A percentile compares a stretch with the other conserved stretches of the same genome.
These are phyloP conservation scores for Heliconius ismenius DNA, from an alignment of 2,888 invertebrate genomes.

Conservation along the genomic window DNA sequence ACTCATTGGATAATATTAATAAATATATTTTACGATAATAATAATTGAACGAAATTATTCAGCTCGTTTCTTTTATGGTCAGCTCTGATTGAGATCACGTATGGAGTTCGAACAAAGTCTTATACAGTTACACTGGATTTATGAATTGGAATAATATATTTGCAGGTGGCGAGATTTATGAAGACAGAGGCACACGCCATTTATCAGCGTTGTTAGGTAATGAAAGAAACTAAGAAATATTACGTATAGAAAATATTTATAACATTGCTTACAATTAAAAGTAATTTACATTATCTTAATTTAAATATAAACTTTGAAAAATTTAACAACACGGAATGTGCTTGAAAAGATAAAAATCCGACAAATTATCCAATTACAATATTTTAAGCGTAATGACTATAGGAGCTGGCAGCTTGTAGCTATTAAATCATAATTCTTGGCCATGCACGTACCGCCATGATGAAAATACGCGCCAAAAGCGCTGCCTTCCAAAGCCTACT, in stretches of 20 bases:
- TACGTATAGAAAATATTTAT: constrained; percentile 10
- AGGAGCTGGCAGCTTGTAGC: constrained; percentile 61
- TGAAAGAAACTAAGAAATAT: constrained; percentile 44
- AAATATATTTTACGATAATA: constrained; percentile 21
- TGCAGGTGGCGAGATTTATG: constrained; percentile 69
- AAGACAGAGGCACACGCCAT: constrained; percentile 57
- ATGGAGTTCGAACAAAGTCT: constrained; percentile 61
- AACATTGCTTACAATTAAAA: background rate
- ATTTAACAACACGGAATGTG: constrained; percentile 33
- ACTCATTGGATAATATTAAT: constrained; percentile 24
- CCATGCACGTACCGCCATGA: constrained; percentile 32
- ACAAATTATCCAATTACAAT: constrained; percentile 66
- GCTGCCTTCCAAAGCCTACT: constrained; percentile 52
- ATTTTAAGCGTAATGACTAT: constrained; percentile 60
- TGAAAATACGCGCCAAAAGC: constrained; percentile 45
- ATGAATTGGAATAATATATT: constrained; percentile 67
- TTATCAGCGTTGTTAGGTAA: constrained; percentile 42
- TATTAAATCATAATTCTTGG: constrained; percentile 55
- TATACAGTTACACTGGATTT: constrained; percentile 58
- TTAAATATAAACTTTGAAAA: constrained; percentile 3
- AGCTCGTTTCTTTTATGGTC: constrained; percentile 37
- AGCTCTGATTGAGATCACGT: constrained; percentile 49
- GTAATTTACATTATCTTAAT: background rate
- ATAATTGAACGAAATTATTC: constrained; percentile 37
- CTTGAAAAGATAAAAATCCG: constrained; percentile 66